Conservation (phyloP, 2,113 vertebrate species). For the Dasyprocta punctata region DNA sequence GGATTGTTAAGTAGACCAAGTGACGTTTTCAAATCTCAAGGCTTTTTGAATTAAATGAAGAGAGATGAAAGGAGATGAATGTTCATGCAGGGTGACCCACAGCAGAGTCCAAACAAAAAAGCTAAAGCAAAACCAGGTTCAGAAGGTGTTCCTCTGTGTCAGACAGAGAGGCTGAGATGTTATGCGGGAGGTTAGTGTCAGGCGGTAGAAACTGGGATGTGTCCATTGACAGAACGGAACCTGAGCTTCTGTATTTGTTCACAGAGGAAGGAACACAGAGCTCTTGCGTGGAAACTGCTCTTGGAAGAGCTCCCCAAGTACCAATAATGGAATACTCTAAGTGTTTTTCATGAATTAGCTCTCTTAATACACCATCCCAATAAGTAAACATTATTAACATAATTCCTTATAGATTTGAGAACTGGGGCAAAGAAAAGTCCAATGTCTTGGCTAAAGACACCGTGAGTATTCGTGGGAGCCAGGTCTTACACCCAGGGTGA, state of each 20-base stretch:
- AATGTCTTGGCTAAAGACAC: background rate
- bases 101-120: background rate
- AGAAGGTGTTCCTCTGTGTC: background rate
- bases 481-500: background rate
- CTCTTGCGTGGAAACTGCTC: fast-evolving
- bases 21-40: fast-evolving
- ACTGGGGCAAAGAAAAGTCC: background rate
- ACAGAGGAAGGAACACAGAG: background rate
- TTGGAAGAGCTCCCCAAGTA: fast-evolving
- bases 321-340: background rate
- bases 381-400: background rate
- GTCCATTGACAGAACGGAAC: background rate
- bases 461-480: fast-evolving
- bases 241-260: fast-evolving
- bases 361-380: background rate
- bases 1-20: no score
- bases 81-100: background rate
- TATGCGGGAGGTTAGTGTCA: fast-evolving
- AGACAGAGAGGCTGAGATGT: background rate
- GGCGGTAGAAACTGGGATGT: fast-evolving
- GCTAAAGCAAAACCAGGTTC: background rate
- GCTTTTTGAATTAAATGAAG: background rate
- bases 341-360: background rate
- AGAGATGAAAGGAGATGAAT: fast-evolving
- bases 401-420: background rate